phyloP scores from a whole-genome alignment of 2,797 vertebrate species.

The Vultur gryphus region DNA sequence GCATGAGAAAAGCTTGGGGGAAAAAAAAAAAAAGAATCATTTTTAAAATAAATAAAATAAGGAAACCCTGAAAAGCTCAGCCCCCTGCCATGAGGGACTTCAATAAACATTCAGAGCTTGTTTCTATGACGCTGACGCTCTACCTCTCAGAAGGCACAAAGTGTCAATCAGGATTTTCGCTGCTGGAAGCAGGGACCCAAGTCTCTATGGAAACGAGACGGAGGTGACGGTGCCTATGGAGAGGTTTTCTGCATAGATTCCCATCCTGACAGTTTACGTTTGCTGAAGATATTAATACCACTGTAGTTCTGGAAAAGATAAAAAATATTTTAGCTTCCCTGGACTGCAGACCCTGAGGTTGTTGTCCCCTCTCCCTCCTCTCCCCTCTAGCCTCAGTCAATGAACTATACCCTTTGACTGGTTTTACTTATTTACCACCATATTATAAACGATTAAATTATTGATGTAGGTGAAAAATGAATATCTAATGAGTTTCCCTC shows the following conservation, averaged over 20 bases:
- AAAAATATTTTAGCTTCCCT: background rate
- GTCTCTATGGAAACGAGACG: conserved; percentile 65
- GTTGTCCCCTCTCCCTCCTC: background rate
- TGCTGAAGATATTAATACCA: background rate
- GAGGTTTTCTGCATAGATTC: conserved; percentile 36
- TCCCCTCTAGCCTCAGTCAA: background rate
- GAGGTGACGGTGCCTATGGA: conserved; percentile 10
- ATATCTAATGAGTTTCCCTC: background rate
- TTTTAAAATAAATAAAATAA: background rate
- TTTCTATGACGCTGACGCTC: conserved; percentile 20
- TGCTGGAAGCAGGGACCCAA: conserved; percentile 6
- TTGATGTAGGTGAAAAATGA: background rate
- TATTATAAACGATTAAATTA: background rate
- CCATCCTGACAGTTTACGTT: background rate
- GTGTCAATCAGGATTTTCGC: conserved; percentile 51
- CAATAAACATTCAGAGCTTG: background rate
- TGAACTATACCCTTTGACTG: background rate
- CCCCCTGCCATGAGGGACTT: background rate
- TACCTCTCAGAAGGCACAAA: conserved; percentile 13
- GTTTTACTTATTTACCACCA: background rate
- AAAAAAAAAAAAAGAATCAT: background rate
- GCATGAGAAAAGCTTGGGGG: background rate
- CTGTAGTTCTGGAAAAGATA: background rate
- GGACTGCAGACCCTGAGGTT: background rate
- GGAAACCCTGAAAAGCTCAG: background rate